Percentiles rank a stretch among this genome's conserved stretches.
Conservation (phyloP, 2,797 vertebrate genomes). For the Rachycentron canadum region DNA sequence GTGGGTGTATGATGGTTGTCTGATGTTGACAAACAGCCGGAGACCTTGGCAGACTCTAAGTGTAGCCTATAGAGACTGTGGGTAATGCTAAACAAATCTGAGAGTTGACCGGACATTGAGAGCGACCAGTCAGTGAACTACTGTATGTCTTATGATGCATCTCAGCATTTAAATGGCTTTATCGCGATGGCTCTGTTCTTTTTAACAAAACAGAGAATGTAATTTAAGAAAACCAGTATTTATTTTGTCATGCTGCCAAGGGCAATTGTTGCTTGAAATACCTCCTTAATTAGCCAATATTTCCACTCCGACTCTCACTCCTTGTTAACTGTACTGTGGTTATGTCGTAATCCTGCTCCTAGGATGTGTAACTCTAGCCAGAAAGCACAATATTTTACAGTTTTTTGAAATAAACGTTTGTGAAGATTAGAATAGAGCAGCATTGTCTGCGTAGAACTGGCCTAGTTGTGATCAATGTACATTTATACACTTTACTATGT, state of each 20-base stretch:
- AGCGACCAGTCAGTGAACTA: constrained; percentile 15
- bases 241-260: constrained; percentile 79
- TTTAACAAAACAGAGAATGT: constrained; percentile 57
- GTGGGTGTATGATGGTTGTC: constrained; percentile 78
- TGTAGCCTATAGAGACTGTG: constrained; percentile 53
- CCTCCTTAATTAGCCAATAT: constrained; percentile 70
- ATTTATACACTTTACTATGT: constrained; percentile 73
- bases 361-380: constrained; percentile 71
- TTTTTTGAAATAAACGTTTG: constrained; percentile 66
- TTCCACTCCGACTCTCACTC: constrained; percentile 49
- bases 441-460: constrained; percentile 49
- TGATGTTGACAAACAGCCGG: constrained; percentile 65
- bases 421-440: constrained; percentile 77
- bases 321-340: constrained; percentile 74
- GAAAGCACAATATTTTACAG: constrained; percentile 79
- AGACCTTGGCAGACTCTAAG: constrained; percentile 65
- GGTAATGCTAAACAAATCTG: constrained; percentile 51
- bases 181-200: constrained; percentile 59
- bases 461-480: constrained; percentile 72
- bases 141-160: constrained; percentile 77
- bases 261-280: constrained; percentile 74
- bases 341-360: constrained; percentile 71
- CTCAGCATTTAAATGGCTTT: constrained; percentile 76
- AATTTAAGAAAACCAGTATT: constrained; percentile 74
- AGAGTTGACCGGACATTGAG: constrained; percentile 72